phyloP scores from a whole-genome alignment of 2,797 vertebrate species.

The Florisuga fusca region DNA sequence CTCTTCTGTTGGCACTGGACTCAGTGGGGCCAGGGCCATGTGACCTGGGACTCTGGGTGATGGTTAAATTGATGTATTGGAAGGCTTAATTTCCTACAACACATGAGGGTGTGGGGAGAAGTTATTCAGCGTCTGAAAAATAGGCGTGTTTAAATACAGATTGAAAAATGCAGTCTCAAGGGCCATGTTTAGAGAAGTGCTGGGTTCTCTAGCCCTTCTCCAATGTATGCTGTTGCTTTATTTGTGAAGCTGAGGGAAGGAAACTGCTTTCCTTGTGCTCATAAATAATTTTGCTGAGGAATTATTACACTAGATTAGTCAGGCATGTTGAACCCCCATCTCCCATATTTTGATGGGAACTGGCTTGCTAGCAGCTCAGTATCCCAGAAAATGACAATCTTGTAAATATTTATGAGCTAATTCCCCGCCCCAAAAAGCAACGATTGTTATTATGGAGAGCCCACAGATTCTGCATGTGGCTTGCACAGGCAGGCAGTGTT shows the following conservation, averaged over 20 bases:
- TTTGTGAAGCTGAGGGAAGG: background rate
- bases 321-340: background rate
- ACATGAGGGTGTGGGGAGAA: background rate
- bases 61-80: background rate
- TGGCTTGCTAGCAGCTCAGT: background rate
- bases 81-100: background rate
- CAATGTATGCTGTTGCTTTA: accelerated
- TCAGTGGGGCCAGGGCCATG: background rate
- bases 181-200: background rate
- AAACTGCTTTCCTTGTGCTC: background rate
- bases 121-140: background rate
- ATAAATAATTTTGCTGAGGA: background rate
- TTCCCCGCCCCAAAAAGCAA: background rate
- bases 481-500: background rate
- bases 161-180: background rate
- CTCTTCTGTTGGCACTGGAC: background rate
- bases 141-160: background rate
- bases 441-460: background rate
- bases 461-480: background rate
- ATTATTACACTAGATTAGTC: background rate
- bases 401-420: slow-evolving; percentile 38
- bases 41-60: background rate
- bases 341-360: background rate
- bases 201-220: background rate
- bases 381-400: background rate